Percentiles rank a stretch among this genome's conserved stretches.
Evolutionary conservation across 1,140 invertebrate genomes (phyloP).

Genomic region (Halictus rubicundus): DNA sequence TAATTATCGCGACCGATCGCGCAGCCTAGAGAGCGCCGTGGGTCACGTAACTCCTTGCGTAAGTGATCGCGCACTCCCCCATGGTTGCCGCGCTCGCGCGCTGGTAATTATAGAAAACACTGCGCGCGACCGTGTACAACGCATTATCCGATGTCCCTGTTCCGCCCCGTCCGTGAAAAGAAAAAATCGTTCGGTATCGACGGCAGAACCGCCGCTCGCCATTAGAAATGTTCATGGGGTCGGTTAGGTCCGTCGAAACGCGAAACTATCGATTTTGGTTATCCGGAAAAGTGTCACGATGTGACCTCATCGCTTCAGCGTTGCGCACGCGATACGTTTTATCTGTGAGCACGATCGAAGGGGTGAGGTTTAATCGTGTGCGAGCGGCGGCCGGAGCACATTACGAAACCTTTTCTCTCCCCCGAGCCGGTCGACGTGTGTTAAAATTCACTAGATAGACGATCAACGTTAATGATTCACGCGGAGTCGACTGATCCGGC

Average conservation of each 20-base stretch:
- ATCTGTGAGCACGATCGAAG: conserved; percentile 35
- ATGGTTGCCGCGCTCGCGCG: too few species aligned
- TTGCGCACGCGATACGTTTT: conserved; percentile 35
- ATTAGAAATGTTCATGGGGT: too few species aligned
- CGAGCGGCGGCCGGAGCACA: conserved; percentile 13
- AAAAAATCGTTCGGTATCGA: background rate
- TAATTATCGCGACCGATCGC: too few species aligned
- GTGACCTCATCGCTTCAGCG: conserved; percentile 50
- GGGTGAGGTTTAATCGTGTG: conserved; percentile 38
- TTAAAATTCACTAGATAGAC: conserved; percentile 64
- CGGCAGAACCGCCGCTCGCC: too few species aligned
- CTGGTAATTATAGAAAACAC: background rate
- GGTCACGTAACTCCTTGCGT: too few species aligned
- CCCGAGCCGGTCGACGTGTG: conserved; percentile 3
- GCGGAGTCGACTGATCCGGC: background rate
- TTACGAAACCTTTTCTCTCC: conserved; percentile 41
- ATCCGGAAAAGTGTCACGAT: conserved; percentile 48
- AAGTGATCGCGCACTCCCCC: too few species aligned
- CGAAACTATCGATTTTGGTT: conserved; percentile 51
- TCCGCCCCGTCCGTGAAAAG: background rate
- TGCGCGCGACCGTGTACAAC: background rate
- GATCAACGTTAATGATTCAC: conserved; percentile 2
- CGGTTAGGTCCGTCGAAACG: background rate
- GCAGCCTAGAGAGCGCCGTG: too few species aligned
- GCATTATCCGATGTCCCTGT: background rate